These are phyloP conservation scores for Acipenser transmontanus DNA, from an alignment of 2,797 vertebrate genomes.

Conservation along the genomic window DNA sequence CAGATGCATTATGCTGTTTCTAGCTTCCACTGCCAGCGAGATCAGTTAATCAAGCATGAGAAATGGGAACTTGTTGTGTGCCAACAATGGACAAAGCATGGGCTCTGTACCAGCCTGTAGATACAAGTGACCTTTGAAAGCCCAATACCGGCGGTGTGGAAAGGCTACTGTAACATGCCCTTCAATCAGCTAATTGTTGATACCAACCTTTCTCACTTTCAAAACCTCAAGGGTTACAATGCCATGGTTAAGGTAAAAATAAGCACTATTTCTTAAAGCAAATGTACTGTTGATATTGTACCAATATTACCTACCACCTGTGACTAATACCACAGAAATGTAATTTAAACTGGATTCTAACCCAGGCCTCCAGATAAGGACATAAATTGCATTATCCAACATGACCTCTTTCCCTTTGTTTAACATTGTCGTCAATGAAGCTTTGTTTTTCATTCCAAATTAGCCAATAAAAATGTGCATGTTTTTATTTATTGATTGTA, in stretches of 20 bases:
- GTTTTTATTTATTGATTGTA: background rate
- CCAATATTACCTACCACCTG: no score
- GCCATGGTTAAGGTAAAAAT: background rate
- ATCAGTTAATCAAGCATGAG: background rate
- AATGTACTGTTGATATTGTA: no score
- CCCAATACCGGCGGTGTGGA: background rate
- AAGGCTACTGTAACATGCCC: background rate
- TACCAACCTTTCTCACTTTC: background rate
- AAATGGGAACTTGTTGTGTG: background rate
- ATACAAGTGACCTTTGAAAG: background rate
- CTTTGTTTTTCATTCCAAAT: no score
- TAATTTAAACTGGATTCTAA: no score
- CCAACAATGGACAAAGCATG: background rate
- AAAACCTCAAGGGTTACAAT: background rate
- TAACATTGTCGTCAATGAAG: no score
- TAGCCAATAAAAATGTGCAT: no score
- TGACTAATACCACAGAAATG: no score
- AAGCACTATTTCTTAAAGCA: no score
- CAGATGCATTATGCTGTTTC: background rate
- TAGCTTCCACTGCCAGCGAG: background rate
- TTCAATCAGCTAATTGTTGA: background rate
- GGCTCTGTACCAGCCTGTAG: background rate
- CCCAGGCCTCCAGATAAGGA: no score
- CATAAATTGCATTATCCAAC: no score
- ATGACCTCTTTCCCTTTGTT: no score